Conservation (phyloP, 2,888 invertebrate genomes). For the Subacronicta megacephala region DNA sequence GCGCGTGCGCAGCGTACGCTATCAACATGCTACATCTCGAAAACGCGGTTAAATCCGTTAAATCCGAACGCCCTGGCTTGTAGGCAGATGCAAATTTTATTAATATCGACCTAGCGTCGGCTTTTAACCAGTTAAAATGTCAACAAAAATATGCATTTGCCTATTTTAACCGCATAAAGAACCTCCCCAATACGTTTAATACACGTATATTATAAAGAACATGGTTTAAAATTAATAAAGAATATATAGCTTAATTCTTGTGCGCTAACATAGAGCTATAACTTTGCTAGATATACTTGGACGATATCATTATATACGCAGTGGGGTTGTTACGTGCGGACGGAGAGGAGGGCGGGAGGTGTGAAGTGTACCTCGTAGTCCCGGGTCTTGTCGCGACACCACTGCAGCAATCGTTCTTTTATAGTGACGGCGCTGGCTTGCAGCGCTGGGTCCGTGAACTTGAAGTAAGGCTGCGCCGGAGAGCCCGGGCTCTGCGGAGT, state of each 20-base stretch:
- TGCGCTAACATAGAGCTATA: slow-evolving; percentile 28
- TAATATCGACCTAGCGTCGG: slow-evolving; percentile 17
- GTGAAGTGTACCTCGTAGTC: slow-evolving; percentile 96
- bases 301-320: slow-evolving; percentile 51
- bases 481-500: slow-evolving; percentile 91
- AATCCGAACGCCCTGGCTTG: slow-evolving; percentile 59
- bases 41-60: slow-evolving; percentile 63
- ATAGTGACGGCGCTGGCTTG: slow-evolving; percentile 97
- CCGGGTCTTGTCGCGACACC: slow-evolving; percentile 99
- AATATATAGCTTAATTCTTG: not conserved
- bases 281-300: slow-evolving; percentile 16
- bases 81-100: slow-evolving; percentile 61
- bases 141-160: slow-evolving; percentile 63
- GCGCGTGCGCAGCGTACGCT: slow-evolving; percentile 65
- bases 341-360: slow-evolving; percentile 57
- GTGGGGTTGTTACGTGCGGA: slow-evolving; percentile 58
- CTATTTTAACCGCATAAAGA: slow-evolving; percentile 48
- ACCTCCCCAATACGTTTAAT: slow-evolving; percentile 66
- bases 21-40: slow-evolving; percentile 66
- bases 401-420: slow-evolving; percentile 98
- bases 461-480: slow-evolving; percentile 94
- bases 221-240: no score
- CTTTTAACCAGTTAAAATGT: slow-evolving; percentile 29
- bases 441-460: slow-evolving; percentile 97
- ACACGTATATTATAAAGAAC: not conserved